Conservation (phyloP, 2,888 invertebrate species). For the Pogonocherus hispidulus region DNA sequence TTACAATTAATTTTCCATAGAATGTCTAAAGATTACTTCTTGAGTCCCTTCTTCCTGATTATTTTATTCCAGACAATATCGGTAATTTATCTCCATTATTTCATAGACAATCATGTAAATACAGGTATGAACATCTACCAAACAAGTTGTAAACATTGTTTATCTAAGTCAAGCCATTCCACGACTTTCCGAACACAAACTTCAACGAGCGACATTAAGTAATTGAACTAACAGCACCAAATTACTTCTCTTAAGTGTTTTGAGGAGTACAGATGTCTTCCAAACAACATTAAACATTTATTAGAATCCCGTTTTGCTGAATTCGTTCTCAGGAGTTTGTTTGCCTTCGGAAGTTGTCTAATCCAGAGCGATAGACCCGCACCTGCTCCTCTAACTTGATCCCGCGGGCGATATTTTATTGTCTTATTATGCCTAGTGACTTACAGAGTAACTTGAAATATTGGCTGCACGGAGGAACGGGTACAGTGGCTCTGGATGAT, state of each 20-base stretch:
- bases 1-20: too few species aligned
- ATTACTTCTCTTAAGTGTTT: slow-evolving; percentile 22
- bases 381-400: too few species aligned
- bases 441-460: neutral
- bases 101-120: too few species aligned
- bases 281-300: slow-evolving; percentile 37
- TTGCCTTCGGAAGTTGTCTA: slow-evolving; percentile 5
- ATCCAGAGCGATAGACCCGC: neutral
- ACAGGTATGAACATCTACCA: too few species aligned
- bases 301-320: slow-evolving; percentile 36
- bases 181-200: too few species aligned
- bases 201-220: slow-evolving; percentile 12
- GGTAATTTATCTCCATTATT: too few species aligned
- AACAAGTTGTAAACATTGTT: too few species aligned
- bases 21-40: too few species aligned
- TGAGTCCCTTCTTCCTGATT: too few species aligned
- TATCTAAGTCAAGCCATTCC: too few species aligned
- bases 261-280: slow-evolving; percentile 22
- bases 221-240: slow-evolving; percentile 23
- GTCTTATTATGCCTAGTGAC: slow-evolving; percentile 1
- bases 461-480: neutral
- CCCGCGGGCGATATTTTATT: slow-evolving; percentile 1
- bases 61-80: too few species aligned
- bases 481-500: neutral
- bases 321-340: slow-evolving; percentile 21